phyloP scores from a whole-genome alignment of 2,113 vertebrate species.

The Ceyx cyanopectus region DNA sequence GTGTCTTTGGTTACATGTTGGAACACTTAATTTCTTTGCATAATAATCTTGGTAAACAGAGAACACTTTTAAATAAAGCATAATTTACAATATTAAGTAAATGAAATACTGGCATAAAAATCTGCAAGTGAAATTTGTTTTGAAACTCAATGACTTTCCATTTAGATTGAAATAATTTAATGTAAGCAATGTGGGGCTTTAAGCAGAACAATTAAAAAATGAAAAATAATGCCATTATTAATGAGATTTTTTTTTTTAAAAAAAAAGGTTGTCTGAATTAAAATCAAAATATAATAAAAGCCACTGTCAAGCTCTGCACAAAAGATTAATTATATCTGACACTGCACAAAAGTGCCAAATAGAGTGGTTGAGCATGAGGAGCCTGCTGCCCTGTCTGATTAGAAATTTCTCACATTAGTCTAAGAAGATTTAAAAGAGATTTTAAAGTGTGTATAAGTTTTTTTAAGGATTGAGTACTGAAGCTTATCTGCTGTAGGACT shows the following conservation, averaged over 20 bases:
- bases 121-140: background rate
- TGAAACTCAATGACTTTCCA: background rate
- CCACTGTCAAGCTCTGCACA: background rate
- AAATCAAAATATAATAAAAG: background rate
- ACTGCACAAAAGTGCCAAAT: background rate
- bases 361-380: background rate
- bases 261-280: background rate
- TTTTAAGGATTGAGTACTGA: background rate
- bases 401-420: background rate
- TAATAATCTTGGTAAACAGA: conserved; percentile 20
- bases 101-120: conserved; percentile 1
- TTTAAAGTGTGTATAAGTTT: background rate
- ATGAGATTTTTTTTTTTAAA: background rate
- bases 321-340: background rate
- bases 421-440: background rate
- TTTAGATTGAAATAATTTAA: conserved; percentile 26
- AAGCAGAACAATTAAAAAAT: conserved; percentile 36
- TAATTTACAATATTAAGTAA: background rate
- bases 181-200: background rate
- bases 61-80: conserved; percentile 19
- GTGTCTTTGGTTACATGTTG: background rate
- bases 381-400: background rate
- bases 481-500: background rate
- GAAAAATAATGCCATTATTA: conserved; percentile 21
- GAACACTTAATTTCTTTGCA: conserved; percentile 24